These are phyloP conservation scores for Nemapogon koenigi DNA, from an alignment of 2,888 invertebrate genomes.

Conservation along the genomic window DNA sequence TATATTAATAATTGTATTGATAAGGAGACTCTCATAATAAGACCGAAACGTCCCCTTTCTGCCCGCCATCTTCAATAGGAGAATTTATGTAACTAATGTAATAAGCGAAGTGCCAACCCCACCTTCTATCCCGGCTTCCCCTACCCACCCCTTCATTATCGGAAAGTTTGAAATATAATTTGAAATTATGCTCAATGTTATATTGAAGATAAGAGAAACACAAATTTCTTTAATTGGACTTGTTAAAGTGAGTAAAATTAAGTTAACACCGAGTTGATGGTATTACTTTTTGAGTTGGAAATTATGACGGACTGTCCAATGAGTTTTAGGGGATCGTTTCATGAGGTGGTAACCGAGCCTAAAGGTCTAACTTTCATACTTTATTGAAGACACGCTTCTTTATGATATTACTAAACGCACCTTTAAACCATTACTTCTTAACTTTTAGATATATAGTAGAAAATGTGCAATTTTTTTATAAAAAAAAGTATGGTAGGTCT, in stretches of 20 bases:
- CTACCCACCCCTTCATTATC: slow-evolving; percentile 58
- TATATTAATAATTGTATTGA: slow-evolving; percentile 67
- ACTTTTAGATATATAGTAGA: too few relatives aligned
- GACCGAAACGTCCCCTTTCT: slow-evolving; percentile 65
- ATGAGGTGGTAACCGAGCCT: too few relatives aligned
- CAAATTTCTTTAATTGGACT: slow-evolving; percentile 67
- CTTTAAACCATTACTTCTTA: too few relatives aligned
- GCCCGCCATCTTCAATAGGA: slow-evolving; percentile 64
- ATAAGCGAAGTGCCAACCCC: slow-evolving; percentile 58
- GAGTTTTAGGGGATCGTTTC: slow-evolving; percentile 1
- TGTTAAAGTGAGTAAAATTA: slow-evolving; percentile 67
- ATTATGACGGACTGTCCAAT: slow-evolving; percentile 57
- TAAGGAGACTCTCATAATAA: slow-evolving; percentile 66
- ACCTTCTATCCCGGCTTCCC: slow-evolving; percentile 22
- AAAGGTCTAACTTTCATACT: too few relatives aligned
- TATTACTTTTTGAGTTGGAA: slow-evolving; percentile 62
- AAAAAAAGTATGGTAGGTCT: too few relatives aligned
- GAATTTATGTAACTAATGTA: slow-evolving; percentile 67
- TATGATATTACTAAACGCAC: too few relatives aligned
- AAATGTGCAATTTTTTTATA: too few relatives aligned
- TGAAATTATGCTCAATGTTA: slow-evolving; percentile 67
- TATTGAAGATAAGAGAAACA: slow-evolving; percentile 67
- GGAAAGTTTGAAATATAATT: slow-evolving; percentile 67
- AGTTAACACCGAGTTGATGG: slow-evolving; percentile 65
- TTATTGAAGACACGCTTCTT: too few relatives aligned